phyloP scores from a whole-genome alignment of 2,888 invertebrate species.

The Papilio protenor region DNA sequence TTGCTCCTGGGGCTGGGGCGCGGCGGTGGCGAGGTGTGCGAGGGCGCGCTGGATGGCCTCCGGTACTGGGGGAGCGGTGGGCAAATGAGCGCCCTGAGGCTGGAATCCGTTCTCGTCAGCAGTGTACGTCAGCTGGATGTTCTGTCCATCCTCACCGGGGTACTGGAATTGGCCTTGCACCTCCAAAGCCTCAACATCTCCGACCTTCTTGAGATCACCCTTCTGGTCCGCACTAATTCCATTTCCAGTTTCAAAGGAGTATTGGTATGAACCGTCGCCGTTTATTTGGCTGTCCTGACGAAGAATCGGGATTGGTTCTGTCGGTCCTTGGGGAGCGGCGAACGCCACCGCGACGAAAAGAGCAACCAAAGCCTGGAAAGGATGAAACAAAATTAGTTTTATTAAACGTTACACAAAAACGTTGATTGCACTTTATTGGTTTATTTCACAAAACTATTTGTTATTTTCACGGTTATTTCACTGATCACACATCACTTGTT shows the following conservation, averaged over 20 bases:
- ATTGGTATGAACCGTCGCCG: constrained; percentile 86
- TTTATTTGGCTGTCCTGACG: constrained; percentile 84
- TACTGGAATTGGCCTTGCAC: constrained; percentile 88
- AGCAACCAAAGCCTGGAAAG: constrained; percentile 70
- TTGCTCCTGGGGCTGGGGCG: constrained; percentile 64
- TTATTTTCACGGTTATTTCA: constrained; percentile 10
- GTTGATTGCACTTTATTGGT: neutral
- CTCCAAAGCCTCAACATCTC: constrained; percentile 81
- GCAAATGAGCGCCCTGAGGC: constrained; percentile 85
- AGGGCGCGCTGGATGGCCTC: constrained; percentile 87
- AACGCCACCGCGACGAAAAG: constrained; percentile 67
- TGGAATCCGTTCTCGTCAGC: constrained; percentile 90
- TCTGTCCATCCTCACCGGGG: constrained; percentile 86
- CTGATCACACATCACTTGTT: constrained; percentile 27
- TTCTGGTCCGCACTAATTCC: constrained; percentile 86
- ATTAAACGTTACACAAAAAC: neutral
- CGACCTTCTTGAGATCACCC: constrained; percentile 85
- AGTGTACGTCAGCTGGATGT: constrained; percentile 86
- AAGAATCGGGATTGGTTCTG: constrained; percentile 81
- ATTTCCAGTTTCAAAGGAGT: constrained; percentile 87
- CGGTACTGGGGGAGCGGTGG: constrained; percentile 89
- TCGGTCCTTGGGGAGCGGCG: constrained; percentile 71
- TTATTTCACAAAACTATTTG: neutral
- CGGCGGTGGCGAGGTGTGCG: constrained; percentile 87
- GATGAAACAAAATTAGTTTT: constrained; percentile 21